These are phyloP conservation scores for Prionailurus bengalensis DNA, from an alignment of 2,113 vertebrate genomes.

Conservation along the genomic window DNA sequence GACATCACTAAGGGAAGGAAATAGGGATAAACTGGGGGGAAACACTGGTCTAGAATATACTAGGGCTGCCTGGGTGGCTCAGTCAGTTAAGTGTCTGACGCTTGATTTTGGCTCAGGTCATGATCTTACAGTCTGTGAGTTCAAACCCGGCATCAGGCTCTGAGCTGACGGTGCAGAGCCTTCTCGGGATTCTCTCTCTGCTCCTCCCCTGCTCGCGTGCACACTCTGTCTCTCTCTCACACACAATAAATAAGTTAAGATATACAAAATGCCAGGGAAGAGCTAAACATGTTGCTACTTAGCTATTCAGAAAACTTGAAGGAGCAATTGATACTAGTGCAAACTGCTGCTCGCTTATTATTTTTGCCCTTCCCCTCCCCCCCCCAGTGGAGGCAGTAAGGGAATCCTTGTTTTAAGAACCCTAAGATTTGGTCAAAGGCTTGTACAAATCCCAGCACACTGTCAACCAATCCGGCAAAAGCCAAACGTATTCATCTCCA, in stretches of 20 bases:
- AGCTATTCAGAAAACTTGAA: conserved; percentile 61
- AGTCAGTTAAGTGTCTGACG: no score
- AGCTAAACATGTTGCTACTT: neutral
- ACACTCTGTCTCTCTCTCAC: no score
- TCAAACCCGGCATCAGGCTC: no score
- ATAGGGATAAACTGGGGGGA: neutral
- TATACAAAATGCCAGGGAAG: neutral
- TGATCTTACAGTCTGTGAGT: no score
- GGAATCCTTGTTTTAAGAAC: neutral
- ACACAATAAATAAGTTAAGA: neutral
- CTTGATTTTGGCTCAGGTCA: no score
- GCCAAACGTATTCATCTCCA: neutral
- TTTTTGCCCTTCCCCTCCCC: neutral
- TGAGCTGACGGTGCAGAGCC: no score
- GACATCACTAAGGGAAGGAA: neutral
- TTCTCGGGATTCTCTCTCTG: no score
- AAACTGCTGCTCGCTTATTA: conserved; percentile 48
- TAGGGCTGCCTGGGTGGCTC: no score
- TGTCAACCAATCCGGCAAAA: conserved; percentile 52
- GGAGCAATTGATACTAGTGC: neutral
- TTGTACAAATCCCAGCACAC: neutral
- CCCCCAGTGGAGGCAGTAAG: neutral
- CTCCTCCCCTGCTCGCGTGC: no score
- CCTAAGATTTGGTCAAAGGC: conserved; percentile 49
- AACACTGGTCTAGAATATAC: neutral